These are phyloP conservation scores for Poecilus cupreus DNA, from an alignment of 2,888 invertebrate genomes.

Conservation along the genomic window DNA sequence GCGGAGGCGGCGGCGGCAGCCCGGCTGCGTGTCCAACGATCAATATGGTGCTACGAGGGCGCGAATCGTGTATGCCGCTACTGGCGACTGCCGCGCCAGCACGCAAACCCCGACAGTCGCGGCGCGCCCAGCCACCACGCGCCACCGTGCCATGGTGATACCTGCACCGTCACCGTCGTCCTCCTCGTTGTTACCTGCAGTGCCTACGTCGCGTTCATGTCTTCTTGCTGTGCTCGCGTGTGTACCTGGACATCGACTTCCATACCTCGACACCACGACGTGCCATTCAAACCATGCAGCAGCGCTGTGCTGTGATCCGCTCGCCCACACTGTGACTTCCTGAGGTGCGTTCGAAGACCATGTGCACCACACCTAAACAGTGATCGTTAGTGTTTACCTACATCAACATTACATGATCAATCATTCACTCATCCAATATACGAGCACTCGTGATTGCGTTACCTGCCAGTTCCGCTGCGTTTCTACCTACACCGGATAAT, in stretches of 20 bases:
- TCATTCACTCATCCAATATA: background rate
- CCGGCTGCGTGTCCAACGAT: conserved; percentile 56
- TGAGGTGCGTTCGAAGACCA: conserved; percentile 16
- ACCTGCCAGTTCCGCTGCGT: background rate
- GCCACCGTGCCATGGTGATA: background rate
- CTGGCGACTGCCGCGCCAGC: background rate
- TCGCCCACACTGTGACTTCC: background rate
- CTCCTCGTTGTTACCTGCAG: background rate
- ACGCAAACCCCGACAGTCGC: conserved; percentile 7
- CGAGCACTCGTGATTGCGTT: background rate
- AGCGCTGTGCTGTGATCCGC: conserved; percentile 3
- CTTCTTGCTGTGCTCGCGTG: conserved; percentile 7
- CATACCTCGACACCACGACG: conserved; percentile 25
- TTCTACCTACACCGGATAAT: background rate
- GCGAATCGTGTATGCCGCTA: conserved; percentile 34
- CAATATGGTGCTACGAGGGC: conserved; percentile 55
- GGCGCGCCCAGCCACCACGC: conserved; percentile 29
- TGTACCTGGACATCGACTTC: conserved; percentile 30
- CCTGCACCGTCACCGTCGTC: background rate
- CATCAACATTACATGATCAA: background rate
- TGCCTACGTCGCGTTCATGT: conserved; percentile 9
- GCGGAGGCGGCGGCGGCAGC: conserved; percentile 33
- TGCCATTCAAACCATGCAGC: conserved; percentile 4
- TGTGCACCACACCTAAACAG: conserved; percentile 10
- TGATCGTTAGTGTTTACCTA: background rate